Percentiles rank a stretch among this genome's conserved stretches.
Conservation (phyloP, 2,113 vertebrate species). For the Podilymbus podiceps region DNA sequence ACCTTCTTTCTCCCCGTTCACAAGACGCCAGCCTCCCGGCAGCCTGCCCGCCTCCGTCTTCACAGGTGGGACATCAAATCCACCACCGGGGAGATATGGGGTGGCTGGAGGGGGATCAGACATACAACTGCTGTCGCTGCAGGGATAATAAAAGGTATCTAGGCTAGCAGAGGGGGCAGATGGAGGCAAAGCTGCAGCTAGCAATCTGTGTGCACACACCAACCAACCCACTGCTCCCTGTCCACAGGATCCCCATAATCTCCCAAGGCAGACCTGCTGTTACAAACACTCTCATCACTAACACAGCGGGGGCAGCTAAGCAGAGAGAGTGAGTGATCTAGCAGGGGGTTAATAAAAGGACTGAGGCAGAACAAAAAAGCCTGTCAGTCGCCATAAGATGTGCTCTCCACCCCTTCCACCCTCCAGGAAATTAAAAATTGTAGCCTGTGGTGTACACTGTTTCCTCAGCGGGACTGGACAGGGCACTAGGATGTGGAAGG, state of each 20-base stretch:
- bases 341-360: constrained; percentile 70
- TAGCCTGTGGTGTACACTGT: neutral
- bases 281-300: constrained; percentile 71
- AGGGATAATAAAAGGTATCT: neutral
- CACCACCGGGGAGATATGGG: neutral
- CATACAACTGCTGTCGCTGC: neutral
- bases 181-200: constrained; percentile 38
- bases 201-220: constrained; percentile 50
- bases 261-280: constrained; percentile 68
- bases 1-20: neutral
- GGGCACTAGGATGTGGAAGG: neutral
- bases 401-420: constrained; percentile 7
- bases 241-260: constrained; percentile 57
- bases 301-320: constrained; percentile 48
- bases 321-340: constrained; percentile 37
- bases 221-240: constrained; percentile 20
- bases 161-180: constrained; percentile 8
- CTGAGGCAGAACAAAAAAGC: constrained; percentile 51
- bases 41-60: neutral
- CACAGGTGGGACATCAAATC: neutral
- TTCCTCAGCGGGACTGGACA: neutral
- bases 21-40: neutral
- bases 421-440: constrained; percentile 62
- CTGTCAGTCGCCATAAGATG: constrained; percentile 52
- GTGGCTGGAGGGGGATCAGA: neutral